Percentiles rank a stretch among this genome's conserved stretches.
These are phyloP conservation scores for Sprattus sprattus DNA, from an alignment of 2,113 vertebrate genomes.

Conservation along the genomic window DNA sequence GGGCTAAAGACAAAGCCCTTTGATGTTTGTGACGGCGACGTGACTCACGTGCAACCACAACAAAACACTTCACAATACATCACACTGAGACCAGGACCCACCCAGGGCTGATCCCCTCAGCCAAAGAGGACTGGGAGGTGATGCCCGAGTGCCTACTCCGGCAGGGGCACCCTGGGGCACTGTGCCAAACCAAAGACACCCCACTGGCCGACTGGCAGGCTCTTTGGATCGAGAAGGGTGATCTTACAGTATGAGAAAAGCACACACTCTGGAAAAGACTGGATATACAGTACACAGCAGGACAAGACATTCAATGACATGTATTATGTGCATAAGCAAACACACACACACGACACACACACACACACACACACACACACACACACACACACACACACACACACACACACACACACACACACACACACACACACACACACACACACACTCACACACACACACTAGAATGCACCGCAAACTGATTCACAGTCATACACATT, in stretches of 20 bases:
- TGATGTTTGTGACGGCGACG: conserved; percentile 34
- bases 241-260: not conserved
- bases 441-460: not conserved
- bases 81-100: conserved; percentile 37
- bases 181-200: not conserved
- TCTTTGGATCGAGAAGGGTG: not conserved
- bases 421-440: no score
- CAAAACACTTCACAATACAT: conserved; percentile 15
- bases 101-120: conserved; percentile 40
- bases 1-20: conserved; percentile 37
- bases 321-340: no score
- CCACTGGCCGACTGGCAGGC: not conserved
- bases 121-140: not conserved
- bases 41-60: conserved; percentile 9
- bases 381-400: not conserved
- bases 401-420: not conserved
- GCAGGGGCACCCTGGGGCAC: not conserved
- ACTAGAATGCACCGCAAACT: not conserved
- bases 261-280: not conserved
- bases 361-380: not conserved
- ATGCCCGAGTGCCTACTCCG: not conserved
- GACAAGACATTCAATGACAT: not conserved
- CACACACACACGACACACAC: no score
- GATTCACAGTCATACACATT: not conserved
- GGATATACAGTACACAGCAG: not conserved